Percentiles rank a stretch among this genome's conserved stretches.
phyloP scores from a whole-genome alignment of 2,113 vertebrate species.

The Lucifuga dentata region DNA sequence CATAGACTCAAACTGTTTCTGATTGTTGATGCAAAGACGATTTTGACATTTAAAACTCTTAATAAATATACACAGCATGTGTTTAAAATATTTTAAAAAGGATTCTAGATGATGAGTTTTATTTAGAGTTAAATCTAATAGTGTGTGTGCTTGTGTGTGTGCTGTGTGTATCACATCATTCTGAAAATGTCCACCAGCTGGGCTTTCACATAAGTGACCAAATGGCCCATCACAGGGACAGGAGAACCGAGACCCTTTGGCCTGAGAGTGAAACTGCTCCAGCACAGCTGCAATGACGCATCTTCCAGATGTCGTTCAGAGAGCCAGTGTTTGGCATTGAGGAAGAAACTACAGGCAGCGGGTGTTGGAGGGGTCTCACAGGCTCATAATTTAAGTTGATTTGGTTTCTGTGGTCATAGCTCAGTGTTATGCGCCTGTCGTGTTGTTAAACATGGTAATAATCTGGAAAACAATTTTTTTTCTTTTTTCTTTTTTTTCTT shows the following conservation, averaged over 20 bases:
- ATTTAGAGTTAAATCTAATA: slow-evolving; percentile 35
- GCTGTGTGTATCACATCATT: slow-evolving; percentile 23
- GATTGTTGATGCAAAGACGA: slow-evolving; percentile 35
- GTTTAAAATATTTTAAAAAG: too few relatives aligned
- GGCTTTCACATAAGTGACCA: slow-evolving; percentile 63
- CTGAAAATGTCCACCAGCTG: slow-evolving; percentile 73
- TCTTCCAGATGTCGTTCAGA: slow-evolving; percentile 80
- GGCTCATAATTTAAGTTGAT: slow-evolving; percentile 62
- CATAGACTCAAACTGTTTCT: slow-evolving; percentile 11
- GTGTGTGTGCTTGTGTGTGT: slow-evolving; percentile 17
- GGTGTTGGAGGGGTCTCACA: slow-evolving; percentile 42
- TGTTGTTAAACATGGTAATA: slow-evolving; percentile 62
- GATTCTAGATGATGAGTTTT: background rate
- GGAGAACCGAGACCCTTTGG: slow-evolving; percentile 76
- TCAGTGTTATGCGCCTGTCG: slow-evolving; percentile 47
- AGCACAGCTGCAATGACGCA: slow-evolving; percentile 82
- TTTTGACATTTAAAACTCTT: background rate
- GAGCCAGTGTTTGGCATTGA: slow-evolving; percentile 38
- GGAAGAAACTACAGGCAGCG: slow-evolving; percentile 33
- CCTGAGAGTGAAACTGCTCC: slow-evolving; percentile 72
- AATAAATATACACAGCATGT: slow-evolving; percentile 3
- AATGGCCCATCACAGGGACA: slow-evolving; percentile 60
- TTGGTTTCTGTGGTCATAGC: slow-evolving; percentile 56
- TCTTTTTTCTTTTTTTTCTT: background rate
- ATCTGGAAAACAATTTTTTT: slow-evolving; percentile 55